These are phyloP conservation scores for Berghia stephanieae DNA, from an alignment of 1,140 invertebrate species.

Conservation along the genomic window DNA sequence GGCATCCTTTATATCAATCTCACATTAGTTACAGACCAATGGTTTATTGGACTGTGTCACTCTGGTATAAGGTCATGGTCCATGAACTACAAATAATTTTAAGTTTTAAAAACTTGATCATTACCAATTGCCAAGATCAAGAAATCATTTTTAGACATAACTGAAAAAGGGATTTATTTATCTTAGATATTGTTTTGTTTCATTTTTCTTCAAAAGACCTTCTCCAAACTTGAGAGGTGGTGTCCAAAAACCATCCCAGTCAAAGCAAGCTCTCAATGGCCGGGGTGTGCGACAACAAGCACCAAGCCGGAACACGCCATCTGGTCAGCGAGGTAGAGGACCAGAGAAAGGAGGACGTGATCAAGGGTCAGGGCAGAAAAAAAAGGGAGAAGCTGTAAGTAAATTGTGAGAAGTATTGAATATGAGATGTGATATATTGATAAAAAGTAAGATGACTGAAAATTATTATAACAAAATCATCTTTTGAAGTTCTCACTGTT, in stretches of 20 bases:
- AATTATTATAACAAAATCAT: too few relatives aligned
- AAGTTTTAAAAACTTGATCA: too few relatives aligned
- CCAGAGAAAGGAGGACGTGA: slow-evolving; percentile 9
- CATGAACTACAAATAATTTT: too few relatives aligned
- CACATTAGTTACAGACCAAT: too few relatives aligned
- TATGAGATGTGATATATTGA: too few relatives aligned
- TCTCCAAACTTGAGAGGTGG: slow-evolving; percentile 31
- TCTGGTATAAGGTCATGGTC: too few relatives aligned
- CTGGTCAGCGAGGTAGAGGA: neutral
- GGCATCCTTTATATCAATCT: too few relatives aligned
- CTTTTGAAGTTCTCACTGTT: too few relatives aligned
- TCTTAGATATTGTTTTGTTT: neutral
- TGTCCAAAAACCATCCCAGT: neutral
- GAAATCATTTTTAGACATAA: neutral
- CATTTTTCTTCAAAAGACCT: slow-evolving; percentile 16
- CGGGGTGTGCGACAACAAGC: neutral
- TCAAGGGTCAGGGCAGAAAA: neutral
- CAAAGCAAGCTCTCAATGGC: slow-evolving; percentile 9
- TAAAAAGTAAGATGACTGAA: too few relatives aligned
- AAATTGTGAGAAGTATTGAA: too few relatives aligned
- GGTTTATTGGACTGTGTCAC: too few relatives aligned
- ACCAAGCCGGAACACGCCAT: slow-evolving; percentile 3
- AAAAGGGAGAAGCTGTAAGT: slow-evolving; percentile 16
- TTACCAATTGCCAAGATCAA: too few relatives aligned
- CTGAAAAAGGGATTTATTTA: neutral